Base-by-base conservation (phyloP, 2,888 invertebrate genomes). In the Drosophila percnosoma region DNA sequence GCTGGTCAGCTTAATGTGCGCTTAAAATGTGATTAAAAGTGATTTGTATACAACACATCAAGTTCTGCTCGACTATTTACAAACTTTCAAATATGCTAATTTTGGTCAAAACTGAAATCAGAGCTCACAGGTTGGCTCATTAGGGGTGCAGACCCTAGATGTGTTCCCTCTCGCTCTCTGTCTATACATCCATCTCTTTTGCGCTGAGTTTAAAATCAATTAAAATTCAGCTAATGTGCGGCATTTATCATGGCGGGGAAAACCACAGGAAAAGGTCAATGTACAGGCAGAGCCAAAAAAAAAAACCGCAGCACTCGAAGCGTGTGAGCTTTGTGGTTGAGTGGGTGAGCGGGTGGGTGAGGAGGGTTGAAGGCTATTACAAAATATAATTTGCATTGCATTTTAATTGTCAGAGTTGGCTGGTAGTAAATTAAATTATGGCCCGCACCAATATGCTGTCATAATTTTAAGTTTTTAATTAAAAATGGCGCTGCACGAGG, bases 201-300 rank as follows among this genome's bases (percentile, higher is more conserved):
- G 8, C 29, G 1, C 15, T 5, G n/a, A 31, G 10, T 11, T 15
- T 73, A 80, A 82, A 87, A 88, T 88, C 87, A 88, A 88, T 87
- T 87, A 83, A 88, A 87, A 80, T 66, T 75, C 87, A 87, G 88
- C 88, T 86, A 87, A 87, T 88, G 84, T 68, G 73, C 72, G 58
- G 64, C 74, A 76, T 78, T 73, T 70, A 63, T 69, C 69, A 74
- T 64, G 77, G 55, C 6, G 21, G 18, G 21, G 15, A 8, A 42
- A 57, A 31, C 40, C 27, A n/a, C 27, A 42, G n/a, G 24, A 68
- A 83, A 74, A 86, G 85, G 86, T 85, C 87, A 85, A 83, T 71
- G 86, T 51, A 67, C 76, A 73, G 68, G 29, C 34, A 11, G 42
- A 45, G 40, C 29, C 55, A 2, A n/a, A 38, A 53, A 69, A 69